phyloP scores from a whole-genome alignment of 2,888 invertebrate genomes.

The Deilephila porcellus region DNA sequence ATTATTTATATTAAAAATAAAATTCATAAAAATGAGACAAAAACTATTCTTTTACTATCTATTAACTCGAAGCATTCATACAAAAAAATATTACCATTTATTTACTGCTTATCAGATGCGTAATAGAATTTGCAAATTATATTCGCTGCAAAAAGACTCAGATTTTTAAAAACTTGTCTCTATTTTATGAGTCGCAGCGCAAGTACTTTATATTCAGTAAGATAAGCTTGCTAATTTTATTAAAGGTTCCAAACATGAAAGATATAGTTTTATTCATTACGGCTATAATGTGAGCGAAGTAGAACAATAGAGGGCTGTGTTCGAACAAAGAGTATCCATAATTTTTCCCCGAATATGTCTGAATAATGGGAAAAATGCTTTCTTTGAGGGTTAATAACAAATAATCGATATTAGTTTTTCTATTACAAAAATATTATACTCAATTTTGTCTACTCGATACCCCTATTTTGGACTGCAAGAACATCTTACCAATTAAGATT shows the following conservation, averaged over 20 bases:
- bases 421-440: too few relatives aligned
- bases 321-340: background rate
- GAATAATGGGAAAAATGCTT: background rate
- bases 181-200: constrained; percentile 14
- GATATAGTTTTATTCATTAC: constrained; percentile 25
- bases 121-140: background rate
- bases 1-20: too few relatives aligned
- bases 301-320: constrained; percentile 12
- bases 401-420: background rate
- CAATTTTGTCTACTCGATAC: too few relatives aligned
- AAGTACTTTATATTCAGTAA: constrained; percentile 23
- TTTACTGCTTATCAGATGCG: background rate
- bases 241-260: constrained; percentile 24
- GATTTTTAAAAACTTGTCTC: constrained; percentile 22
- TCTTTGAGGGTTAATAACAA: background rate
- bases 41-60: background rate
- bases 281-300: constrained; percentile 15
- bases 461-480: background rate
- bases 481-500: constrained; percentile 1
- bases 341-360: background rate
- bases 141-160: constrained; percentile 8
- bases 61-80: background rate
- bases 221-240: constrained; percentile 27
- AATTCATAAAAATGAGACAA: too few relatives aligned
- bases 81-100: background rate